A percentile compares a stretch with the other conserved stretches of the same genome.
Conservation (phyloP, 2,113 vertebrate genomes). For the Anseranas semipalmata region DNA sequence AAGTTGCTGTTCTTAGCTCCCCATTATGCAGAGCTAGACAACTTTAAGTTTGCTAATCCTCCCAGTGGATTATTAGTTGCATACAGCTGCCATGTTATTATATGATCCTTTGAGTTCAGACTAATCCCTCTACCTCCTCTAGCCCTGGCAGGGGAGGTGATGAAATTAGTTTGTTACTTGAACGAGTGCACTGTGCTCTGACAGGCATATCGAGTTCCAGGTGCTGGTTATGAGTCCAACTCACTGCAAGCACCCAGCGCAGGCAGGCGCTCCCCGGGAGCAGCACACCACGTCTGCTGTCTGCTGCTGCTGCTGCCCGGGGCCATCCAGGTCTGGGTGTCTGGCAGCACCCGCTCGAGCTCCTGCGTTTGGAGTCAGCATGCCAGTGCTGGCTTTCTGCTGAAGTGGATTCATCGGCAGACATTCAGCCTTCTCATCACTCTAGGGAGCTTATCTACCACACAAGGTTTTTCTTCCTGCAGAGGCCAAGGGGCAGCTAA, state of each 20-base stretch:
- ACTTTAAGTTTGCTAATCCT: slow-evolving; percentile 49
- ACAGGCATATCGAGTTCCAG: background rate
- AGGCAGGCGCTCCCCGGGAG: background rate
- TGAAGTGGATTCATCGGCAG: slow-evolving; percentile 9
- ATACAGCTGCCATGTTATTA: slow-evolving; percentile 44
- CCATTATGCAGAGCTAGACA: slow-evolving; percentile 60
- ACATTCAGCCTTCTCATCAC: background rate
- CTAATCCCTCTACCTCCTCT: slow-evolving; percentile 37
- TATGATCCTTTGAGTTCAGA: slow-evolving; percentile 9
- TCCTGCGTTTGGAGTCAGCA: rapidly evolving
- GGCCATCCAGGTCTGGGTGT: background rate
- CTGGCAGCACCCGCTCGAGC: background rate
- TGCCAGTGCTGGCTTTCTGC: background rate
- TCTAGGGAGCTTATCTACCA: background rate
- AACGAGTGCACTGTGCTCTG: background rate
- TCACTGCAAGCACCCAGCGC: background rate
- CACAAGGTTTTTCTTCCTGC: background rate
- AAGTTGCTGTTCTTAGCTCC: background rate
- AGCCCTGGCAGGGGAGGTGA: background rate
- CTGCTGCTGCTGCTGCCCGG: background rate
- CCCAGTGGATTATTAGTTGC: slow-evolving; percentile 50
- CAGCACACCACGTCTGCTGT: background rate
- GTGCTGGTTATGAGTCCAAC: background rate
- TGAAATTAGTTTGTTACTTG: background rate
- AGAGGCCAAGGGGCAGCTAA: background rate